Percentiles rank a stretch among this genome's conserved stretches.
These are phyloP conservation scores for Orycteropus afer DNA, from an alignment of 2,113 vertebrate genomes.

Conservation along the genomic window DNA sequence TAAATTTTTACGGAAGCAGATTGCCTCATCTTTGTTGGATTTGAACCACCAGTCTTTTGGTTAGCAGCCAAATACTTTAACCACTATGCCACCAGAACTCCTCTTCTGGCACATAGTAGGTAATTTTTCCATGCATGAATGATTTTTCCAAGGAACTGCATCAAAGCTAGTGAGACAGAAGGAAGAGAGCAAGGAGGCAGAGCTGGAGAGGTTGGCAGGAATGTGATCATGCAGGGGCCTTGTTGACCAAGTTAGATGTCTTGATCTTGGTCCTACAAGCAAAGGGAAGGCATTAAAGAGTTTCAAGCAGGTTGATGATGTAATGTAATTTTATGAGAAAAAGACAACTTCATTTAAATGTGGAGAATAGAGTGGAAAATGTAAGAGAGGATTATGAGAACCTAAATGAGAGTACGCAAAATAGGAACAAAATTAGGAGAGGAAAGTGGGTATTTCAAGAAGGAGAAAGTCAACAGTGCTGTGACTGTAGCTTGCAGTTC, in stretches of 20 bases:
- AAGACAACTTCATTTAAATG: neutral
- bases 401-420: neutral
- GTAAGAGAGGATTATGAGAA: neutral
- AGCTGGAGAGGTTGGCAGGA: neutral
- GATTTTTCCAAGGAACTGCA: too few species aligned
- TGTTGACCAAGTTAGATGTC: neutral
- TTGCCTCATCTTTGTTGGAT: too few species aligned
- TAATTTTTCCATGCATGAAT: neutral
- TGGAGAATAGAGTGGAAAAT: neutral
- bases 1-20: too few species aligned
- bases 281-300: neutral
- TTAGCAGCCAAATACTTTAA: too few species aligned
- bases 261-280: neutral
- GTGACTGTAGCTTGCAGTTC: neutral
- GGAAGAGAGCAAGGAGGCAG: neutral
- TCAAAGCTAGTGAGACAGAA: neutral
- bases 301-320: neutral
- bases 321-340: neutral
- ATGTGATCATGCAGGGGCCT: neutral
- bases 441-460: neutral
- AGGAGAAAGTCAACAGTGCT: neutral
- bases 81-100: too few species aligned
- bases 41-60: too few species aligned
- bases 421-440: neutral
- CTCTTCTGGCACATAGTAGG: too few species aligned